Conservation (phyloP, 2,888 invertebrate species). For the Chalcis sispes region DNA sequence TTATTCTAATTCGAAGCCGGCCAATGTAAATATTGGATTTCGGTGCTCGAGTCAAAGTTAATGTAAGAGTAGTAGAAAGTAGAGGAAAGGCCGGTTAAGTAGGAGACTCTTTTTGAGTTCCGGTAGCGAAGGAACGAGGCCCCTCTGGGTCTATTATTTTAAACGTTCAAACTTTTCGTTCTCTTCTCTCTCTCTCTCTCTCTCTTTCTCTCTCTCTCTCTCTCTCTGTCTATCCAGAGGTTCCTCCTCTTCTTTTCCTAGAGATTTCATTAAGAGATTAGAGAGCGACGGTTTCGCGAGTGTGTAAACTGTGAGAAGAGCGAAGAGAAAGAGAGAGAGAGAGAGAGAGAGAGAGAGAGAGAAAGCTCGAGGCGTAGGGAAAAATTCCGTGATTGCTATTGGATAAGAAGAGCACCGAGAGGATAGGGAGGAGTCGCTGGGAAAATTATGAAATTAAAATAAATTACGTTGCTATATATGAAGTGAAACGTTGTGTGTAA, state of each 20-base stretch:
- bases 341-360: slow-evolving; percentile 15
- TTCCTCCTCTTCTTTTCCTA: neutral
- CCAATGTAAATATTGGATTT: slow-evolving; percentile 39
- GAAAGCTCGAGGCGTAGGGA: no score
- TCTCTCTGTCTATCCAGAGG: no score
- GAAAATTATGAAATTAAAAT: slow-evolving; percentile 36
- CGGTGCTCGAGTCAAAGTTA: slow-evolving; percentile 16
- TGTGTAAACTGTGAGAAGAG: slow-evolving; percentile 26
- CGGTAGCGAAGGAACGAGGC: neutral
- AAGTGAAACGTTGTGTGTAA: neutral
- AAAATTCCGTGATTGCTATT: no score
- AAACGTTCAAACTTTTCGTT: slow-evolving; percentile 25
- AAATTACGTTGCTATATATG: slow-evolving; percentile 23
- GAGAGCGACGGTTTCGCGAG: slow-evolving; percentile 6
- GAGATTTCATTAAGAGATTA: slow-evolving; percentile 45
- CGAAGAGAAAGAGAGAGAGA: neutral
- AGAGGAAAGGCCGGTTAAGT: neutral
- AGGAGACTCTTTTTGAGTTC: neutral
- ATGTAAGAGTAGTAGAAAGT: no score
- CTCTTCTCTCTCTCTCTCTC: neutral
- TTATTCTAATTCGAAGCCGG: slow-evolving; percentile 37
- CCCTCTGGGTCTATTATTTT: slow-evolving; percentile 40
- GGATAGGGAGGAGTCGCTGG: no score
- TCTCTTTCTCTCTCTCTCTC: neutral
- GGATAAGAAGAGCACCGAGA: no score